Base-by-base conservation (phyloP, 2,113 vertebrate genomes). In the Laterallus jamaicensis region DNA sequence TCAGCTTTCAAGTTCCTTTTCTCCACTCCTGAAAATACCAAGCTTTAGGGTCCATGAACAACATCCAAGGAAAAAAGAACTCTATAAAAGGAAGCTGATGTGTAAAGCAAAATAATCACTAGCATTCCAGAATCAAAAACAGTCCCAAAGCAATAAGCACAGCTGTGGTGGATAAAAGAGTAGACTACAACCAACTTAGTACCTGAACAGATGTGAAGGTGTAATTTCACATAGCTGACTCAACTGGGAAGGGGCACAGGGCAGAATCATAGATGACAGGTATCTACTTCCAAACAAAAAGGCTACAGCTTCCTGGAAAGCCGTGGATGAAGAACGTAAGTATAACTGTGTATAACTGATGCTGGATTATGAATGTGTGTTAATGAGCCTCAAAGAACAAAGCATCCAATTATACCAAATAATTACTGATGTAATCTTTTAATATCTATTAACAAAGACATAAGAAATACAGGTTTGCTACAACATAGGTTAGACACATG, bases 401-500 rank as follows among this genome's bases (percentile, higher is more conserved):
- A 79, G 7, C 9, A 88, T 21, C 31, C 24, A 29, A 55, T 42
- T 62, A 31, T 6, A 86, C 19, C 42, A 24, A 60, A 2, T 58
- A 76, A 82, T 49, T 47, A 77, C 2, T 56, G 40, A 87, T 44
- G 21, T 26, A 76, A 59, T 64, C 8, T 39, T 84, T n/a, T 35
- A 82, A 14, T 14, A 58, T 0, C 22, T 55, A 3, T 56, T 79
- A 62, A 77, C 8, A 29, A 25, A 85, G 63, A 60, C 14, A 24
- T 3, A 1, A 58, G 32, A 89, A 80, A 12, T 69, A 78, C 12
- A 32, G 5, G 14, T 39, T 52, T 50, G n/a, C 19, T 40, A 12
- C 47, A 62, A 26, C 2, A 12, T 0, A 1, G 5, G 12, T 62
- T 44, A 82, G 6, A 50, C 19, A 20, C 3, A 55, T 3, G 6